Percentiles rank a stretch among this genome's conserved stretches.
These are phyloP conservation scores for Cuculus canorus DNA, from an alignment of 2,797 vertebrate genomes.

Conservation along the genomic window DNA sequence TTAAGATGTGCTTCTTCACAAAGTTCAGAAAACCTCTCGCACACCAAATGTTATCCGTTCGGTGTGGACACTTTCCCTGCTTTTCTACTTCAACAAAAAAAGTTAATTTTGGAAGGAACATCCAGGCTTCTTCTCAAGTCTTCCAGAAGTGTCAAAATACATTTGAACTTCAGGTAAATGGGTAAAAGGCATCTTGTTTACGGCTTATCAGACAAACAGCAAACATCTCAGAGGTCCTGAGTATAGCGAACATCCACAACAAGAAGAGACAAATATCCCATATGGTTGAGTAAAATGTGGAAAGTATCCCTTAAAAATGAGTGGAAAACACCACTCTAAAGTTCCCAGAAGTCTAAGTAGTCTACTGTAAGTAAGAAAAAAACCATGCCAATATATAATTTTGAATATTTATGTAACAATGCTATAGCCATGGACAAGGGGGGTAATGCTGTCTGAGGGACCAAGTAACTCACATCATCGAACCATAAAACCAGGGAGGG, in stretches of 20 bases:
- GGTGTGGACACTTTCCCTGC: neutral
- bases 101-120: neutral
- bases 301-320: neutral
- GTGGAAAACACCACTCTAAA: neutral
- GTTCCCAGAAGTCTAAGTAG: neutral
- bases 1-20: neutral
- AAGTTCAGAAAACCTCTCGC: neutral
- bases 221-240: neutral
- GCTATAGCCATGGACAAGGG: neutral
- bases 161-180: neutral
- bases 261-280: neutral
- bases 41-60: neutral
- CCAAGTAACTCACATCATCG: neutral
- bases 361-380: neutral
- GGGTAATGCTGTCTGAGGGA: neutral
- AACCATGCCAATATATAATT: neutral
- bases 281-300: neutral
- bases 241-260: neutral
- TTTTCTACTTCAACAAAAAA: neutral
- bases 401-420: neutral
- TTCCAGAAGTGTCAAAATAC: neutral
- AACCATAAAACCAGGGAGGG: neutral
- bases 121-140: neutral
- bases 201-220: neutral
- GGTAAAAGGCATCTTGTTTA: neutral